Base-by-base conservation (phyloP, 2,888 invertebrate species). In the Eugnorisma glareosa region DNA sequence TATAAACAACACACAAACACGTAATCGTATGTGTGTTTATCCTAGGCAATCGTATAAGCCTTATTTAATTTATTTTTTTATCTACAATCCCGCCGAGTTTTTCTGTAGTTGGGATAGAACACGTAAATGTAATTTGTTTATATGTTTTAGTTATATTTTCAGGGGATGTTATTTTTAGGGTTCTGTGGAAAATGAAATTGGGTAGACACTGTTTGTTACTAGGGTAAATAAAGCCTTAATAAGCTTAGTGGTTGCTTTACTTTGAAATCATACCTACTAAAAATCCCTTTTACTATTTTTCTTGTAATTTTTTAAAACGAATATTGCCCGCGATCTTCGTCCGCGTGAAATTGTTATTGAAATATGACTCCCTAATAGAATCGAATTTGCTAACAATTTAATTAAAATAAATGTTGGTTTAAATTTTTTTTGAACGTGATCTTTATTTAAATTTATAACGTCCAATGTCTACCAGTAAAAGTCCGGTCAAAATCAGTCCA, bases 1-100 rank as follows among this genome's bases (percentile, higher is more conserved):
- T 28, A 28, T 21, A 54, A 18, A 48, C 61, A 24, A 45, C 72
- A 54, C 28, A 54, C 61, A 45, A 21, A 37, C n/a, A 21, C 11
- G 18, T 51, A 63, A 57, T 18, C 15, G 13, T 28, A 35, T 48
- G 78, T 78, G 54, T 80, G 84, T 72, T 81, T 43, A 75, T 66
- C 54, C 64, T 61, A 69, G 83, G 84, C 75, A 73, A 83, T 61
- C 1, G 72, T 75, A n/a, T n/a, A 40, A 84, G 84, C 83, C 67
- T 81, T 75, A 73, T 73, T 83, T 75, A 83, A 84, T 84, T 84
- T 81, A 75, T 83, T 31, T 83, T 48, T 83, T 84, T 84, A 83
- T 84, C 81, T 84, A 81, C 81, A 75, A 84, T 75, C 57, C 45
- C 75, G 66, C 21, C n/a, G 72, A 75, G 57, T 70, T 73, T 83